Conservation (phyloP, 2,113 vertebrate species). For the Galemys pyrenaicus region DNA sequence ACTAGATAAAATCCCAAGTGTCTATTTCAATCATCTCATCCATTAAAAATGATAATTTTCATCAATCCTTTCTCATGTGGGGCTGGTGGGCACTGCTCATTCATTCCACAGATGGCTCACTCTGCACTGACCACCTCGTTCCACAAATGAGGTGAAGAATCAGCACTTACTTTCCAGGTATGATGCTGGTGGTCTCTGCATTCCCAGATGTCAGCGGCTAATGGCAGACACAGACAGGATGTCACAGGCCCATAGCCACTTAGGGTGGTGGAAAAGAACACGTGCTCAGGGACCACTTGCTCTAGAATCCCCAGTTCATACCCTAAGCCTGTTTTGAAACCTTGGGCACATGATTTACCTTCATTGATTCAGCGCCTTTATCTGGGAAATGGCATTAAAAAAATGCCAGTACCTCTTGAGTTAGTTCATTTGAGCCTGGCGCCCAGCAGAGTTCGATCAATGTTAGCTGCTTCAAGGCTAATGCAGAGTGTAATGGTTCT, state of each 20-base stretch:
- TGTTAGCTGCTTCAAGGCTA: background rate
- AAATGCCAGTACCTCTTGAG: background rate
- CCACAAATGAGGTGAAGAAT: no score
- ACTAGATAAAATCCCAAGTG: background rate
- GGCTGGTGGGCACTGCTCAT: background rate
- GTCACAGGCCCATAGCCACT: background rate
- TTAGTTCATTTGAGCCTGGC: background rate
- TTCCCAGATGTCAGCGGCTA: background rate
- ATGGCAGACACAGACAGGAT: background rate
- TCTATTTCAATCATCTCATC: background rate
- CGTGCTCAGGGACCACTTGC: background rate
- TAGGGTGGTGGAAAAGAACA: background rate
- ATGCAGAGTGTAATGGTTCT: background rate
- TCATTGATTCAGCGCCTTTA: background rate
- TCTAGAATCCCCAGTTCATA: background rate
- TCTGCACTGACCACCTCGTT: background rate
- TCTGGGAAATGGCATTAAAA: background rate
- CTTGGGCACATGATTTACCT: background rate
- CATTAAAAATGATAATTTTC: background rate
- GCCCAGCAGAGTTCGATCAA: background rate
- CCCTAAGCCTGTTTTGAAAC: background rate
- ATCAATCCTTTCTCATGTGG: background rate
- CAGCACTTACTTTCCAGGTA: background rate
- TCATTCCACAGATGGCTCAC: background rate
- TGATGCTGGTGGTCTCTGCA: background rate